A percentile compares a stretch with the other conserved stretches of the same genome.
Conservation (phyloP, 2,797 vertebrate genomes). For the Tragopan temminckii region DNA sequence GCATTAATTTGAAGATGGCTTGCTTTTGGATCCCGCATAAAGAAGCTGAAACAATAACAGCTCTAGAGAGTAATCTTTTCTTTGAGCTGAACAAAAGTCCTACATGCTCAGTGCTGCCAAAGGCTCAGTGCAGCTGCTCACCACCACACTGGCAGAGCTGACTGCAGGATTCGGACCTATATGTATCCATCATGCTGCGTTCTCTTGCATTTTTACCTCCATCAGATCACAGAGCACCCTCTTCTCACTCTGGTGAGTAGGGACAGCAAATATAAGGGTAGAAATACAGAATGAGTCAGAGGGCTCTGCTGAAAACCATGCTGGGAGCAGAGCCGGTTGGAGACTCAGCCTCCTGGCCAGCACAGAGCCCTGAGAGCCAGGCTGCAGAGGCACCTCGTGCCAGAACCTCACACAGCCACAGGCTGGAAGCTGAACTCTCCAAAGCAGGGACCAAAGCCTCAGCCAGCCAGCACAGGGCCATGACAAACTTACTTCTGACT, state of each 20-base stretch:
- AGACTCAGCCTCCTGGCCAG: neutral
- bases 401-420: neutral
- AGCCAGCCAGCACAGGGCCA: fast-evolving
- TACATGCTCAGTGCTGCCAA: neutral
- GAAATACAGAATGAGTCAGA: neutral
- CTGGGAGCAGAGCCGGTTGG: neutral
- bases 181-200: neutral
- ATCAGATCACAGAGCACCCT: neutral
- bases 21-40: neutral
- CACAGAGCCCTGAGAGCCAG: fast-evolving
- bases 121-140: neutral
- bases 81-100: neutral
- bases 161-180: neutral
- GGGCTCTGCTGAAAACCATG: neutral
- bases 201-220: neutral
- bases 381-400: neutral
- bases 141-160: neutral
- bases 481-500: neutral
- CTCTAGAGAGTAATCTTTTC: neutral
- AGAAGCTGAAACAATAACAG: neutral
- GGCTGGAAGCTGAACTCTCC: neutral
- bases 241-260: neutral
- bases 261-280: neutral
- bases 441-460: fast-evolving
- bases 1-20: fast-evolving